Base-by-base conservation (phyloP, 2,888 invertebrate genomes). In the Drosophila aldrichi region DNA sequence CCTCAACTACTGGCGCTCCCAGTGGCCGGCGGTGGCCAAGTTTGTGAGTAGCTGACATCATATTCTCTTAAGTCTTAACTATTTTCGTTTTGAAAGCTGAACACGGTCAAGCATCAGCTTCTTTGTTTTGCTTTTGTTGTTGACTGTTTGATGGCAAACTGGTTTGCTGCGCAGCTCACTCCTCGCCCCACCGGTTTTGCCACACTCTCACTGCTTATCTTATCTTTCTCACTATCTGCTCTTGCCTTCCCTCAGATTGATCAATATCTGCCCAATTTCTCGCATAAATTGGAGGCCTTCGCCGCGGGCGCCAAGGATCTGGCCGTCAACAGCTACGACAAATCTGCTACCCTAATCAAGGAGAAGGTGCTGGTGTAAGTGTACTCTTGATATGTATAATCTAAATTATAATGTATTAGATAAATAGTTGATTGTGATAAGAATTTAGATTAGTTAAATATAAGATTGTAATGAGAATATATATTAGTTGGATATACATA, bases 281-380 rank as follows among this genome's bases (percentile, higher is more conserved):
- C 96, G 25, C 94, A 95, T 16, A 95, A 94, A 82, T 94, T 96
- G 20, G 94, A 95, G 79, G 92, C 93, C 41, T 93, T 94, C 65
- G 93, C 94, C 1, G 87, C 89, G 10, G 91, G 92, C 18, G 94
- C 93, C 0, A 93, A 94, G 79, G 92, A 92, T 41, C 87, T 93
- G 44, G 94, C 94, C 1, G 91, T 90, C 38, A 93, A 94, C 66
- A 94, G 95, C 82, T 94, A 94, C 79, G 93, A 94, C 78, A 91
- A 94, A 41, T 93, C 94, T 7, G 91, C 94, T 12, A 94, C 95
- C 71, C 96, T 96, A 93, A 93, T 96, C 89, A 95, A 94, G 90
- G 95, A 95, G 60, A 96, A 96, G 93, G 95, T 97, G 64, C 96
- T 97, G 93, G 94, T 96, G 97, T 97, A 94, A 96, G 96, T 96